Evolutionary conservation across 2,888 invertebrate species (phyloP).

Genomic region (Rugalucina vietnamica): DNA sequence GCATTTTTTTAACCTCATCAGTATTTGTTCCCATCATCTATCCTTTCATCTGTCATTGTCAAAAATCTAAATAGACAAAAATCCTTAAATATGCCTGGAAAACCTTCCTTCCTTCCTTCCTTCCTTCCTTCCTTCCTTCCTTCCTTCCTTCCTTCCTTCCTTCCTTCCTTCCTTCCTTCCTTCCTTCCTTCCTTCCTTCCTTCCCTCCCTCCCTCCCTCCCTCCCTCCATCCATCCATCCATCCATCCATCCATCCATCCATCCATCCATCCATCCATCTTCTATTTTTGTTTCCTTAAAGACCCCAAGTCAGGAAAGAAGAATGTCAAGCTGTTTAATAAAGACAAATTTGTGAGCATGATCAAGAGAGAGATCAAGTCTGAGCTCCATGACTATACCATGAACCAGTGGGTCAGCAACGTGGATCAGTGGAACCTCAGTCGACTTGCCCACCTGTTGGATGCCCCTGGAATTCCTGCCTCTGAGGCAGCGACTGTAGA

Average conservation of each 20-base stretch:
- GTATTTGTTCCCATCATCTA: background rate
- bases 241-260: too few relatives aligned
- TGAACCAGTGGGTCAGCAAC: background rate
- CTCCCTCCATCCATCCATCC: too few relatives aligned
- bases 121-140: too few relatives aligned
- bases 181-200: too few relatives aligned
- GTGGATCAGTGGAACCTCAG: slow-evolving; percentile 4
- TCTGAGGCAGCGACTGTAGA: background rate
- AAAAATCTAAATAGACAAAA: too few relatives aligned
- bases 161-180: too few relatives aligned
- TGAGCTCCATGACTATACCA: background rate
- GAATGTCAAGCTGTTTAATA: background rate
- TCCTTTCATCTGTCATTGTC: too few relatives aligned
- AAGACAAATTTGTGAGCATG: background rate
- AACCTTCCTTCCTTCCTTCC: too few relatives aligned
- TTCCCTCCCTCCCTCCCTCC: too few relatives aligned
- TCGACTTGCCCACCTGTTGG: slow-evolving; percentile 51
- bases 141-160: too few relatives aligned
- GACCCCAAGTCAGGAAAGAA: background rate
- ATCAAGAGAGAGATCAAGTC: background rate
- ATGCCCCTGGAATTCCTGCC: slow-evolving; percentile 43
- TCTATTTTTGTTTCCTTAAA: background rate
- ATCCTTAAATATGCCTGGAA: too few relatives aligned
- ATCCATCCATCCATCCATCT: too few relatives aligned
- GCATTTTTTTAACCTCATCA: background rate